phyloP scores from a whole-genome alignment of 2,797 vertebrate genomes.

The Bradypus variegatus region DNA sequence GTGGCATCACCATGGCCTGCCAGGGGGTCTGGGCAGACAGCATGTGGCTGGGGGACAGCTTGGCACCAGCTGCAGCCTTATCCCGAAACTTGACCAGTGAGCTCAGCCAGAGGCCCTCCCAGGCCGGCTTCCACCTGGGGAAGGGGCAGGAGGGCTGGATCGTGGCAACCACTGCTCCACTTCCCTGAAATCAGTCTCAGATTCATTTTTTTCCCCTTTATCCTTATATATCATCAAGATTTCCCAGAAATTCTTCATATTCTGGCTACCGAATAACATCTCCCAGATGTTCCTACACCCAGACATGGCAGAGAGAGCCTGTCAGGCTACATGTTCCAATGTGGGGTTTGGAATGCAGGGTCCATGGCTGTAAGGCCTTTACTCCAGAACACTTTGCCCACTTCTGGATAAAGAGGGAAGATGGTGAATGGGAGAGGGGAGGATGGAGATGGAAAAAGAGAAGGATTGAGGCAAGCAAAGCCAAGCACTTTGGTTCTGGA shows the following conservation, averaged over 20 bases:
- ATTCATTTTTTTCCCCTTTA: not conserved
- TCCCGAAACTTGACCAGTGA: not conserved
- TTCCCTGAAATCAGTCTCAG: not conserved
- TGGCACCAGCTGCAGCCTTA: constrained; percentile 19
- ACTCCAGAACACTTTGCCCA: not conserved
- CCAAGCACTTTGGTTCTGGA: not conserved
- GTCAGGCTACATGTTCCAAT: not conserved
- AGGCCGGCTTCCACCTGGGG: not conserved
- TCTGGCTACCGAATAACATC: constrained; percentile 22
- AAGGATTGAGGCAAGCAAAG: not conserved
- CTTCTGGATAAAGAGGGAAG: not conserved
- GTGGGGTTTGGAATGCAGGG: not conserved
- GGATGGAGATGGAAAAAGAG: not conserved
- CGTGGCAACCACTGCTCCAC: not conserved
- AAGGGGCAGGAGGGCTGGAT: not conserved
- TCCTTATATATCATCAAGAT: not conserved
- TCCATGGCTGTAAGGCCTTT: not conserved
- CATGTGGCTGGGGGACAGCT: constrained; percentile 25
- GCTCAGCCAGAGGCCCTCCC: not conserved
- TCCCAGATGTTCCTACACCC: too few relatives aligned
- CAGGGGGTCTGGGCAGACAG: constrained; percentile 32
- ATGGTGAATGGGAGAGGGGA: not conserved
- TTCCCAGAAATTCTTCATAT: constrained; percentile 30
- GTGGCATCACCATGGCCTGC: not conserved
- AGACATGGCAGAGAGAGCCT: too few relatives aligned